A percentile compares a stretch with the other conserved stretches of the same genome.
Evolutionary conservation across 1,140 invertebrate species (phyloP).

Genomic region (Vollenhovia emeryi): DNA sequence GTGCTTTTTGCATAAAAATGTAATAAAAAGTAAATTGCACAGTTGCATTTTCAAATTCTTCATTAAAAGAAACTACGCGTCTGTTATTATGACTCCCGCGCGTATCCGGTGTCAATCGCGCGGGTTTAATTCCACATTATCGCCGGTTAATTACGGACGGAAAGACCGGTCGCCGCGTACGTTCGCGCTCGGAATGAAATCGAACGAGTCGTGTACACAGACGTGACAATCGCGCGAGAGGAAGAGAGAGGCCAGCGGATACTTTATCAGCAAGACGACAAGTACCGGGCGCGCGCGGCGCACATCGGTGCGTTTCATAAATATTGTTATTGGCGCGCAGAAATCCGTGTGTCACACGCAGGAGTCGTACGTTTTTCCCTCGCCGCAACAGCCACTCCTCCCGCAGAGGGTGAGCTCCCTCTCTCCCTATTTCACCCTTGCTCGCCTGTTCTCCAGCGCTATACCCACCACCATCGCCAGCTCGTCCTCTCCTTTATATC

Average conservation of each 20-base stretch:
- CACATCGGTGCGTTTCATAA: slow-evolving; percentile 67
- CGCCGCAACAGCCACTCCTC: slow-evolving; percentile 57
- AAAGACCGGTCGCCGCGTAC: not conserved
- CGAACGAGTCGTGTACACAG: not conserved
- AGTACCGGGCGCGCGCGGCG: slow-evolving; percentile 17
- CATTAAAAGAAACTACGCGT: too few species aligned
- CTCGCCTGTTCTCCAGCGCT: slow-evolving; percentile 57
- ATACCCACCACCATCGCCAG: not conserved
- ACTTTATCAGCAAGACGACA: slow-evolving; percentile 56
- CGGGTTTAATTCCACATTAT: not conserved
- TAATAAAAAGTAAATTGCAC: not conserved
- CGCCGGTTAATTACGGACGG: not conserved
- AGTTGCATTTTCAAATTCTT: not conserved
- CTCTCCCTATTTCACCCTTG: slow-evolving; percentile 28
- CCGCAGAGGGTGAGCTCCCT: slow-evolving; percentile 43
- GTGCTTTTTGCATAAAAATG: not conserved
- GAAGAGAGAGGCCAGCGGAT: slow-evolving; percentile 29
- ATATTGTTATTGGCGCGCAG: slow-evolving; percentile 71
- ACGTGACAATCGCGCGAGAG: not conserved
- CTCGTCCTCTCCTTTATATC: slow-evolving; percentile 55
- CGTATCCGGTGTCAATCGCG: not conserved
- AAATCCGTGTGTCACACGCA: slow-evolving; percentile 71
- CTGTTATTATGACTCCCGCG: too few species aligned
- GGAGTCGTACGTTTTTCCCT: slow-evolving; percentile 66
- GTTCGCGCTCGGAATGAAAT: not conserved